Conservation (phyloP, 2,797 vertebrate genomes). For the Labeo calbasu region DNA sequence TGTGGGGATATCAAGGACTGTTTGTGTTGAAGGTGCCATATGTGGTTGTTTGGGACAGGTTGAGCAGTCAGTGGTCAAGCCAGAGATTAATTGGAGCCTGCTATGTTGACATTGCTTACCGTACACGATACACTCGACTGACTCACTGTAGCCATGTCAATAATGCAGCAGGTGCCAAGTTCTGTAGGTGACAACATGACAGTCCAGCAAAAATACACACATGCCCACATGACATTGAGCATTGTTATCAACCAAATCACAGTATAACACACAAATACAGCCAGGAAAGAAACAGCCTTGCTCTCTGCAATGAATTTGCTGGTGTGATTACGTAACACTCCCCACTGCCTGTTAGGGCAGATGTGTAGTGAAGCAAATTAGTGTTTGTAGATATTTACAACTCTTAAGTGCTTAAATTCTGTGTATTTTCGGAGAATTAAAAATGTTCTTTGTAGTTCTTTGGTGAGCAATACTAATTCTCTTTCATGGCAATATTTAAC, state of each 20-base stretch:
- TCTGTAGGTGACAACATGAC: conserved; percentile 33
- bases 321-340: not conserved
- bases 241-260: conserved; percentile 17
- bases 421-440: conserved; percentile 2
- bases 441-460: not conserved
- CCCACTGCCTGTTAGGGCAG: not conserved
- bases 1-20: not conserved
- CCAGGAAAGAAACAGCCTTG: not conserved
- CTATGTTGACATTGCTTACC: conserved; percentile 28
- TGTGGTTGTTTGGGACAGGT: conserved; percentile 22
- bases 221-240: not conserved
- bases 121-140: conserved; percentile 20
- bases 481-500: conserved; percentile 9
- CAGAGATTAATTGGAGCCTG: conserved; percentile 43
- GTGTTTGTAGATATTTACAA: conserved; percentile 7
- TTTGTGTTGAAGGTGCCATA: conserved; percentile 37
- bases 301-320: not conserved
- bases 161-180: conserved; percentile 48
- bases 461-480: not conserved
- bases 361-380: conserved; percentile 2
- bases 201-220: conserved; percentile 18
- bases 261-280: conserved; percentile 11
- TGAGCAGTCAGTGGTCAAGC: conserved; percentile 27
- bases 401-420: conserved; percentile 7
- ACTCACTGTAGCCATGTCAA: conserved; percentile 23